A percentile compares a stretch with the other conserved stretches of the same genome.
phyloP scores from a whole-genome alignment of 2,113 vertebrate genomes.

The Datnioides undecimradiatus region DNA sequence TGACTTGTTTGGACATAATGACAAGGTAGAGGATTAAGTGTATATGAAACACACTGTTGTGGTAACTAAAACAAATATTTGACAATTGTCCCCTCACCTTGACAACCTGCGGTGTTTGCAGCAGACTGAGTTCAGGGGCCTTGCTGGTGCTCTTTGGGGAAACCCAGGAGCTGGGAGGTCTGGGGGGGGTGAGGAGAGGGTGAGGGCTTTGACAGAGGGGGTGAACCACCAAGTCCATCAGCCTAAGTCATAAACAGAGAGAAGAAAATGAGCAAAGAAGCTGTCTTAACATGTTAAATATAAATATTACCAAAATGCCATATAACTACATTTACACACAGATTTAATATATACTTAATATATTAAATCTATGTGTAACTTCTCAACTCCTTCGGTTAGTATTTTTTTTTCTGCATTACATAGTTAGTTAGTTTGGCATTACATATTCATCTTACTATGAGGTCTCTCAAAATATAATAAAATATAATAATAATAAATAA shows the following conservation, averaged over 20 bases:
- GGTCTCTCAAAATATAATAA: too few species aligned
- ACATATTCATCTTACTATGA: too few species aligned
- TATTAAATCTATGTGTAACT: too few species aligned
- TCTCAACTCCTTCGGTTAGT: neutral
- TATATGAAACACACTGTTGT: neutral
- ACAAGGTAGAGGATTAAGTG: neutral
- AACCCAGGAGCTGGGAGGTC: constrained; percentile 72
- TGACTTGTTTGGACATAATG: neutral
- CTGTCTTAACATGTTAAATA: neutral
- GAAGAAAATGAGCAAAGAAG: neutral
- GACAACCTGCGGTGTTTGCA: constrained; percentile 93
- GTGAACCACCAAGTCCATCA: constrained; percentile 88
- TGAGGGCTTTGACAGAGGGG: constrained; percentile 81
- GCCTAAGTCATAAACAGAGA: constrained; percentile 80
- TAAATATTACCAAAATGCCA: neutral
- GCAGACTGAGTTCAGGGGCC: constrained; percentile 88
- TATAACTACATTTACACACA: neutral
- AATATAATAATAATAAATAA: too few species aligned
- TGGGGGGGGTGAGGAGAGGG: constrained; percentile 75
- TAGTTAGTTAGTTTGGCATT: too few species aligned
- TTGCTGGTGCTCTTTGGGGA: constrained; percentile 76
- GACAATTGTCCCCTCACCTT: constrained; percentile 83
- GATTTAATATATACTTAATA: too few species aligned
- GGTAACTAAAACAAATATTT: neutral
- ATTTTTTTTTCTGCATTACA: too few species aligned